Base-by-base conservation (phyloP, 1,140 invertebrate genomes). In the Cydia amplana region DNA sequence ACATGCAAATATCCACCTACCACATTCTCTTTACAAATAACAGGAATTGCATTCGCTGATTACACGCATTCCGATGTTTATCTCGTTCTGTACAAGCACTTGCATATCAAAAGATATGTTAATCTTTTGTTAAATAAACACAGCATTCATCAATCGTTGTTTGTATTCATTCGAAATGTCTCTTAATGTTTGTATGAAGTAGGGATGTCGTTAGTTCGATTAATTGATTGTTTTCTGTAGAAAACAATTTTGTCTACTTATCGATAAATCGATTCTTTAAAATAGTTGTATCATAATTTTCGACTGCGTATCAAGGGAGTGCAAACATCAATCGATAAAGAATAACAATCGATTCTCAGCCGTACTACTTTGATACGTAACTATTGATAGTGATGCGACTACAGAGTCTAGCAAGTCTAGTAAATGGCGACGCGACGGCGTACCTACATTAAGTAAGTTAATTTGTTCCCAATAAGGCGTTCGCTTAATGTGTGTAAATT, bases 11-110 rank as follows among this genome's bases (percentile, higher is more conserved):
- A 55, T 9, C 51, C 51, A 49, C 16, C 51, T 23, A 60, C 55
- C 55, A 60, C 55, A 60, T 70, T 70, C 65, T 70, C 36, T 36
- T 40, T n/a, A 70, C 36, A 70, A 43, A 70, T 70, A 70, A 70
- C 65, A 70, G 65, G 65, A 70, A 70, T 70, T 43, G 65, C 65
- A 40, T 70, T 36, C 65, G 2, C 65, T 70, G n/a, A 70, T 70
- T 70, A 70, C 32, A 70, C 65, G 65, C 36, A 70, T 70, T 36
- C 65, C 65, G 65, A 70, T 70, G 65, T 70, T 70, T 70, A 70
- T 70, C 65, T 70, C 65, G 55, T 23, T 60, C 55, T 60, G 55
- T 36, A 14, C 32, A 36, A 70, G 65, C 65, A 70, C 65, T 70
- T 70, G 32, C 43, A 70, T 70, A 70, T 70, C 65, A 70, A 70